A percentile compares a stretch with the other conserved stretches of the same genome.
phyloP scores from a whole-genome alignment of 1,140 invertebrate genomes.

The Polypedilum vanderplanki region DNA sequence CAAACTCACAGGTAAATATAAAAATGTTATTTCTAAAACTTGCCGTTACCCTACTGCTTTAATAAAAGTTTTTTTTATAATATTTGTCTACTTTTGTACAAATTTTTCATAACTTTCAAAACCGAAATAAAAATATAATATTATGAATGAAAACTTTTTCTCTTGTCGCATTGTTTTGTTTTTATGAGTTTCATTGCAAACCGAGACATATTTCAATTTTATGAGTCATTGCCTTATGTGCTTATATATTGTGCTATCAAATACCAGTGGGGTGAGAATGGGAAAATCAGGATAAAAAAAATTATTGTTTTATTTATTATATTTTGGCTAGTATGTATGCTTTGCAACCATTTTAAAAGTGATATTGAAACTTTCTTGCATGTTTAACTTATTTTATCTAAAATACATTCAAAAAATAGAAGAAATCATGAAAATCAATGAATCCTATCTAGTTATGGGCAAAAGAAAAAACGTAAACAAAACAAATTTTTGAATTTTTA shows the following conservation, averaged over 20 bases:
- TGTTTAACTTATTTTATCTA: background rate
- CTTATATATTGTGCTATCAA: background rate
- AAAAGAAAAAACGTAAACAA: background rate
- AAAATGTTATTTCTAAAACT: background rate
- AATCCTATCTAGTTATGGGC: background rate
- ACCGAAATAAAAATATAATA: background rate
- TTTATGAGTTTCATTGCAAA: background rate
- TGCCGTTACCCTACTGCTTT: background rate
- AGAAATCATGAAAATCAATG: background rate
- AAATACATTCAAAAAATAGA: too few species aligned
- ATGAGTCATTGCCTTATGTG: background rate
- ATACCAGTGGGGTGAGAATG: background rate
- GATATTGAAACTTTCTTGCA: conserved; percentile 21
- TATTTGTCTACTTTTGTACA: background rate
- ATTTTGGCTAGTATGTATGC: too few species aligned
- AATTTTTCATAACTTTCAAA: background rate
- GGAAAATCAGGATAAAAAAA: too few species aligned
- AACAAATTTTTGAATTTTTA: too few species aligned
- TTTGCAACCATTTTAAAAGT: background rate
- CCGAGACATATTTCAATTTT: conserved; percentile 10
- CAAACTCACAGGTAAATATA: background rate
- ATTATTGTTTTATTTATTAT: too few species aligned
- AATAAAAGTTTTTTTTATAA: background rate
- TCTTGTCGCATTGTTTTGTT: background rate
- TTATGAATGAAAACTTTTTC: background rate